Evolutionary conservation across 2,113 vertebrate species (phyloP).

Genomic region (Aegotheles bennettii): DNA sequence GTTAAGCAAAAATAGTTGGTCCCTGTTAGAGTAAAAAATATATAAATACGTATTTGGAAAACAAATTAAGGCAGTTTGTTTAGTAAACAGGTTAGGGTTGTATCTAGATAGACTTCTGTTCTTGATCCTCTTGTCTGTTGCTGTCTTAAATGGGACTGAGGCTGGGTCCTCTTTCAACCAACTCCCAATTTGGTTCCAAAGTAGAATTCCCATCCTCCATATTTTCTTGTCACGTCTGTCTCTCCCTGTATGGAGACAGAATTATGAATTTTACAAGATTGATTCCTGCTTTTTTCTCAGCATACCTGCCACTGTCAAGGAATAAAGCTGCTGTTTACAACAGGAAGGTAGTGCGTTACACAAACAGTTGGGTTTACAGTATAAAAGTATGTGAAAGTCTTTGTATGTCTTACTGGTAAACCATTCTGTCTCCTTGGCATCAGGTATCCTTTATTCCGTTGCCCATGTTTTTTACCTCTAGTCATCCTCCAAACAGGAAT

Average conservation of each 20-base stretch:
- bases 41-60: neutral
- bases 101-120: neutral
- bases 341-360: neutral
- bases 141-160: neutral
- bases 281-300: neutral
- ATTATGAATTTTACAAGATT: neutral
- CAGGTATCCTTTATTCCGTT: neutral
- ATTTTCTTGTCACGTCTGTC: neutral
- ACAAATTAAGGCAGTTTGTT: neutral
- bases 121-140: neutral
- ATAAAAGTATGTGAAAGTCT: neutral
- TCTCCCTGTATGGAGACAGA: neutral
- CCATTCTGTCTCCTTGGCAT: neutral
- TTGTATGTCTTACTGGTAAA: neutral
- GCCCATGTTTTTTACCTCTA: neutral
- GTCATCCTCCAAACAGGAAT: neutral
- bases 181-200: neutral
- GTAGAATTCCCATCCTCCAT: neutral
- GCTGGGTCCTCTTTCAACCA: neutral
- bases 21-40: neutral
- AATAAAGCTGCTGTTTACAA: neutral
- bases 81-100: neutral
- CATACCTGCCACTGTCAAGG: neutral
- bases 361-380: neutral
- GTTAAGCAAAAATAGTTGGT: neutral